Conservation (phyloP, 2,888 invertebrate genomes). For the Limnephilus rhombicus region DNA sequence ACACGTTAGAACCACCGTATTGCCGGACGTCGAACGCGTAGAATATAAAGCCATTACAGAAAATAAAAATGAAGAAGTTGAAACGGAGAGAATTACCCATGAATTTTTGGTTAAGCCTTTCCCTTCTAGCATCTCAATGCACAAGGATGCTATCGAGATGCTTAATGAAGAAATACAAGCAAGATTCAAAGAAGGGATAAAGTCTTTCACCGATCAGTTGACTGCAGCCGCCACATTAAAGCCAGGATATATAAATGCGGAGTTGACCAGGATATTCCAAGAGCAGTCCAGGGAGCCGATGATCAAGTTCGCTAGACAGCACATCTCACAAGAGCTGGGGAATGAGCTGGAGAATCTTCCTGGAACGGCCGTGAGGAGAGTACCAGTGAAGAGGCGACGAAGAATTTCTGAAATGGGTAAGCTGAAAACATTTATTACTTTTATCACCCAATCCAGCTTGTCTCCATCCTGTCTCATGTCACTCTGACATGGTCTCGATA, state of each 20-base stretch:
- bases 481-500: background rate
- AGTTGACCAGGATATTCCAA: conserved; percentile 64
- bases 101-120: conserved; percentile 51
- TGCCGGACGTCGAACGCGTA: conserved; percentile 27
- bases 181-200: conserved; percentile 67
- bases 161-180: conserved; percentile 66
- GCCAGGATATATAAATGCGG: conserved; percentile 64
- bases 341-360: conserved; percentile 80
- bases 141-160: conserved; percentile 65
- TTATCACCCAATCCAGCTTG: background rate
- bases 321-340: conserved; percentile 76
- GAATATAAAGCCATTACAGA: conserved; percentile 66
- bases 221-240: conserved; percentile 62
- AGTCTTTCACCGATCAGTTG: conserved; percentile 64
- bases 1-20: conserved; percentile 7
- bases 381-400: conserved; percentile 80
- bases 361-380: conserved; percentile 81
- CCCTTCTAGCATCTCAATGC: conserved; percentile 41
- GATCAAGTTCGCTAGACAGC: conserved; percentile 69
- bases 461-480: background rate
- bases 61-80: conserved; percentile 75
- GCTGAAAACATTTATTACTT: conserved; percentile 52
- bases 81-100: conserved; percentile 21
- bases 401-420: conserved; percentile 76
- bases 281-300: conserved; percentile 68